Evolutionary conservation across 1,140 invertebrate species (phyloP), one percentile per base, ranked within the genome.

Genomic region (Steinernema khuongi): DNA sequence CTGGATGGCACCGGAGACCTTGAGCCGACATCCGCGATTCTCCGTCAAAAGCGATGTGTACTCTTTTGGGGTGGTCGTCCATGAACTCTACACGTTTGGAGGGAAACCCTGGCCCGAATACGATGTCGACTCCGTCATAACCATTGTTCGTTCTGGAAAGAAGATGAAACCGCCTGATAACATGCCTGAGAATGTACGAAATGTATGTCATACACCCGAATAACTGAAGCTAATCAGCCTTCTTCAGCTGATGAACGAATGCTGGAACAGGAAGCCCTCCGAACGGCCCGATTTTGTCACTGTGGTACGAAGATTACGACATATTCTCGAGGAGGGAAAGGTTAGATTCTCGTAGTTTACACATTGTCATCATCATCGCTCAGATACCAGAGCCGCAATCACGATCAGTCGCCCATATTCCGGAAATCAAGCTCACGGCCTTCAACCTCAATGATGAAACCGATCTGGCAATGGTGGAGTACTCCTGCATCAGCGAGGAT

Each of bases 181-280:
- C 22, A 60, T 60, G 50, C 14, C 50, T 2, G 50, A 60, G 50
- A 60, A 60, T 22, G 22, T 60, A 14, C 50, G 50, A 60, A 60
- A 60, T 22, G 36, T 41, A n/a, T 7, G 36, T 41, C 7, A 11
- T 41, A 41, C 36, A n/a, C 7, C n/a, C n/a, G 7, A 11, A 11
- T 11, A n/a, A n/a, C 36, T 41, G 36, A n/a, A 41, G 7, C 7
- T n/a, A n/a, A 41, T 11, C 7, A n/a, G 36, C n/a, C 7, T 41
- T 41, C n/a, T 41, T 41, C n/a, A 41, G 36, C 50, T 60, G 14
- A 60, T 60, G 50, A 60, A 60, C 50, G 50, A 60, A 22, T 60
- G 50, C 50, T 60, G 50, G 50, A 60, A 22, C 22, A 11, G 50
- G 50, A 60, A 60, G 50, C 50, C 50, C 4, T 17, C 22, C 7